Base-by-base conservation (phyloP, 2,888 invertebrate species). In the Oscheius sp. region DNA sequence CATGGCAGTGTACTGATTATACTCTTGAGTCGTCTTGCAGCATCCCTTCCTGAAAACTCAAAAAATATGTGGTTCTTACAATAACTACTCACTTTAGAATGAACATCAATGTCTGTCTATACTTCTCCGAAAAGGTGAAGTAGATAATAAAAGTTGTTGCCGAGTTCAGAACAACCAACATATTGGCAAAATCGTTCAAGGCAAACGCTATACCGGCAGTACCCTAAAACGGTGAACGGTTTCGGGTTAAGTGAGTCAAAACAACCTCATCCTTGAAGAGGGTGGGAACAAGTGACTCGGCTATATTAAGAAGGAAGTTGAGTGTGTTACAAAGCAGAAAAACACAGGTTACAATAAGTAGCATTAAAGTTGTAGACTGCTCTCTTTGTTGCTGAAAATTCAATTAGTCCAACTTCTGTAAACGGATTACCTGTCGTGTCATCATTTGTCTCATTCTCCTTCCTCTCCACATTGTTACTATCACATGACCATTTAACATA, bases 121-220 rank as follows among this genome's bases (percentile, higher is more conserved):
- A 88, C 70, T 87, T 87, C 55, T 85, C 86, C 11, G 84, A 84
- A 76, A 88, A 88, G 29, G 76, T 77, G 29, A 86, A 80, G 78
- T 88, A 88, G 62, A 87, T 80, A 60, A 87, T 79, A 77, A 85
- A 85, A 7, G 86, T 88, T 9, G 88, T 87, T 33, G 85, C 83
- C n/a, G 86, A 86, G 76, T 87, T 87, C 32, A 87, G 75, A 7
- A 86, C 82, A 7, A 88, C 88, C 37, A 88, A 79, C 21, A 87
- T 78, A 60, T 84, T 87, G 33, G 84, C 79, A 37, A 87, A 73
- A 73, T 88, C 87, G 75, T 88, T 88, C 58, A 88, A 74, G 63
- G 81, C 79, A 77, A 80, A 88, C 51, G 87, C 86, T 33, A 84
- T 76, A 59, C 74, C 70, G 35, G 83, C 70, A 13, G 87, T 86